Evolutionary conservation across 2,113 vertebrate genomes (phyloP).

Genomic region (Nesogale talazaci): DNA sequence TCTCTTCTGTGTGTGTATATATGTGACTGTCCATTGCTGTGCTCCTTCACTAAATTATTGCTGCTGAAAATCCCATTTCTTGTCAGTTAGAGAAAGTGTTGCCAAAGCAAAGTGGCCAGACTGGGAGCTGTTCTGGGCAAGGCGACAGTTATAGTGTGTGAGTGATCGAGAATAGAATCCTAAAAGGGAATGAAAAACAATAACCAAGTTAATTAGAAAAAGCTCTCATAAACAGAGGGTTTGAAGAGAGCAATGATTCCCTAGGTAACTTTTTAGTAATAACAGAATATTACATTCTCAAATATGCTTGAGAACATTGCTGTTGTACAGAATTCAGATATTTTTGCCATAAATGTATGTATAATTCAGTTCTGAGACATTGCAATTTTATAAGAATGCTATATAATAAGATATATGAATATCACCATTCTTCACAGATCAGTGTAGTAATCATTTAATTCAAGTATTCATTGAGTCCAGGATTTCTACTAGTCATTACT

Average conservation of each 20-base stretch:
- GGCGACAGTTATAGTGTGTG: not conserved
- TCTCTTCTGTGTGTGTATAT: not conserved
- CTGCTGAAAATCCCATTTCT: not conserved
- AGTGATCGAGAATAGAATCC: not conserved
- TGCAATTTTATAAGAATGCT: not conserved
- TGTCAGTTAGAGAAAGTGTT: not conserved
- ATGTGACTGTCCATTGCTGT: not conserved
- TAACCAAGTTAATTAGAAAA: conserved; percentile 1
- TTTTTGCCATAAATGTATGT: not conserved
- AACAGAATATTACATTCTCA: not conserved
- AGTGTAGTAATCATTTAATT: not conserved
- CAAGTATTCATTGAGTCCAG: not conserved
- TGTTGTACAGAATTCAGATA: not conserved
- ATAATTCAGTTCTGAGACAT: not conserved
- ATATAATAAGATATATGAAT: not conserved
- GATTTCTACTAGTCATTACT: not conserved
- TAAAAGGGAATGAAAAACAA: not conserved
- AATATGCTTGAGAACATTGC: not conserved
- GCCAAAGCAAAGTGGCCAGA: not conserved
- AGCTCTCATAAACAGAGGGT: not conserved
- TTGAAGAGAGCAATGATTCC: not conserved
- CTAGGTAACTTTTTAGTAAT: not conserved
- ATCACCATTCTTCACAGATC: not conserved
- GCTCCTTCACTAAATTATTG: not conserved
- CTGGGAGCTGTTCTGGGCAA: not conserved